phyloP scores from a whole-genome alignment of 2,113 vertebrate species.

The Silurus glanis region DNA sequence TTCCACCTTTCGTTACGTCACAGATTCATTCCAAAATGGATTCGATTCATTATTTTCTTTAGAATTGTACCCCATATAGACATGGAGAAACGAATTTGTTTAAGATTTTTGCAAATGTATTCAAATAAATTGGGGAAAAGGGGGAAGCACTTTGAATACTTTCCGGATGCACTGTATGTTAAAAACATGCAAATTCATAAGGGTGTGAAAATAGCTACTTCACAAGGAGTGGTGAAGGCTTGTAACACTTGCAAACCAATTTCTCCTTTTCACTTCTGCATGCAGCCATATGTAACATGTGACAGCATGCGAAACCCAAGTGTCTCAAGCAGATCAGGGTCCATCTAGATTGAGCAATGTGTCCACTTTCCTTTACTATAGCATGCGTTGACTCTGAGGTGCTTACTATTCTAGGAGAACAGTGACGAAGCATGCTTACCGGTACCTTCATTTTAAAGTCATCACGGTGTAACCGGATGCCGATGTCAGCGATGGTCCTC shows the following conservation, averaged over 20 bases:
- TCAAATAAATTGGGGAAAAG: too few species aligned
- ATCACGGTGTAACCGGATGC: conserved; percentile 87
- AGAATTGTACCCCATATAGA: too few species aligned
- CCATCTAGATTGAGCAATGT: not conserved
- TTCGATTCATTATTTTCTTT: too few species aligned
- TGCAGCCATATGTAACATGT: not conserved
- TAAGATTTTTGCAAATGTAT: too few species aligned
- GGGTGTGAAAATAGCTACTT: too few species aligned
- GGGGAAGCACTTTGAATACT: too few species aligned
- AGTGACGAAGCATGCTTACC: conserved; percentile 74
- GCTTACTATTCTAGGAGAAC: not conserved
- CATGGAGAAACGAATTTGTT: too few species aligned
- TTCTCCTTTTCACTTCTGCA: not conserved
- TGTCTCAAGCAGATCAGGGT: not conserved
- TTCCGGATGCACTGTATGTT: too few species aligned
- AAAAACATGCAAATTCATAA: too few species aligned
- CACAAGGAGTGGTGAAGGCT: too few species aligned
- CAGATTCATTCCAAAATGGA: too few species aligned
- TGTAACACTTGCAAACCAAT: not conserved
- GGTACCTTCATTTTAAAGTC: conserved; percentile 99
- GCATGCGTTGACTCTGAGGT: not conserved
- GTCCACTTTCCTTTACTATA: not conserved
- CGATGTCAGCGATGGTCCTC: conserved; percentile 87
- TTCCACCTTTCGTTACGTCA: too few species aligned
- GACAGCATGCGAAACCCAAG: not conserved